Conservation (phyloP, 2,888 invertebrate species). For the Acholoe squamosa region DNA sequence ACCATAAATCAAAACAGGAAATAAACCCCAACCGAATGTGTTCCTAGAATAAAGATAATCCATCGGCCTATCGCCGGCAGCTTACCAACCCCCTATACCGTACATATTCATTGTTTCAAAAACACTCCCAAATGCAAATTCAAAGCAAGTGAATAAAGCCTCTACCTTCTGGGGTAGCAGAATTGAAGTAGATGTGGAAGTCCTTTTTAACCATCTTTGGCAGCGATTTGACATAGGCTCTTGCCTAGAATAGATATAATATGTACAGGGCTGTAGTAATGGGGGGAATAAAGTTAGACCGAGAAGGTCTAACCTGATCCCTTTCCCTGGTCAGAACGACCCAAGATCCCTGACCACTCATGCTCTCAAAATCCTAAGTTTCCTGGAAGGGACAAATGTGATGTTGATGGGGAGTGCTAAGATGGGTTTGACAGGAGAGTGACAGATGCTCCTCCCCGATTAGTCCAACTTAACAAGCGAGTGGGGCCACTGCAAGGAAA, state of each 20-base stretch:
- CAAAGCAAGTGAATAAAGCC: conserved; percentile 4
- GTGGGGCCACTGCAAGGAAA: conserved; percentile 32
- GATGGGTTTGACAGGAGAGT: neutral
- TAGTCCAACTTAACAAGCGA: conserved; percentile 29
- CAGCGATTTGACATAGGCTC: conserved; percentile 69
- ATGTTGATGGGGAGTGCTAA: neutral
- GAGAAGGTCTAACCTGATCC: neutral
- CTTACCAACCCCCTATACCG: neutral
- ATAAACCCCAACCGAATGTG: too few species aligned
- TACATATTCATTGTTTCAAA: neutral
- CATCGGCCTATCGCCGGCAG: neutral
- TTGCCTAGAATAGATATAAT: conserved; percentile 68
- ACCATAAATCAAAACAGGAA: too few species aligned
- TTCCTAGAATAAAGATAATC: neutral
- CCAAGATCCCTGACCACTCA: neutral
- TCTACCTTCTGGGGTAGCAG: conserved; percentile 69
- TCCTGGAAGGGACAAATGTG: neutral
- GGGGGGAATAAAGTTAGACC: neutral
- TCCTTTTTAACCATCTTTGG: conserved; percentile 70
- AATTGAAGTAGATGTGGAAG: conserved; percentile 66
- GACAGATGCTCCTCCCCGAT: conserved; percentile 9
- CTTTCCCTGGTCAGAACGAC: neutral
- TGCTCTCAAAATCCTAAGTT: neutral
- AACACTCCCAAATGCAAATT: neutral
- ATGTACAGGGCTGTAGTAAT: conserved; percentile 19